Evolutionary conservation across 2,888 invertebrate species (phyloP).

Genomic region (Lissonota sp.): DNA sequence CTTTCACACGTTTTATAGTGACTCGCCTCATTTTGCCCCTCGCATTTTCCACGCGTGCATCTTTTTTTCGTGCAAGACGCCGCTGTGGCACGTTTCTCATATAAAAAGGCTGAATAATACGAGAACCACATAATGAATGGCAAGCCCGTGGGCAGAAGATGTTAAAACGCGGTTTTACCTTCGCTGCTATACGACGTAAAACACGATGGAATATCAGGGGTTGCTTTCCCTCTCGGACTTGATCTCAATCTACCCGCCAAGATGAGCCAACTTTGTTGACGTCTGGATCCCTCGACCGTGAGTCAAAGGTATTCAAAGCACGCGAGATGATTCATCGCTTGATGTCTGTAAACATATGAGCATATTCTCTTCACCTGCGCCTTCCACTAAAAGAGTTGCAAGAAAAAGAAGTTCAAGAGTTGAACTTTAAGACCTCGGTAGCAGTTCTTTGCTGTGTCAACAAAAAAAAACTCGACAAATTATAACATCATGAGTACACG

Average conservation of each 20-base stretch:
- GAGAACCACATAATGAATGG: conserved; percentile 36
- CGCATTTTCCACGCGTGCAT: neutral
- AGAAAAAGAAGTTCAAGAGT: too few relatives aligned
- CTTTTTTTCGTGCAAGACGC: neutral
- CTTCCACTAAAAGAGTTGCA: too few relatives aligned
- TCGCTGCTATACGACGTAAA: conserved; percentile 11
- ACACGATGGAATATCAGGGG: conserved; percentile 23
- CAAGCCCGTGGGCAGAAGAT: conserved; percentile 35
- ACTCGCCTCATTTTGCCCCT: too few relatives aligned
- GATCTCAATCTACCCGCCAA: conserved; percentile 47
- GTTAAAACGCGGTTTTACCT: conserved; percentile 44
- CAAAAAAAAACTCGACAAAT: too few relatives aligned
- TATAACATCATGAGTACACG: too few relatives aligned
- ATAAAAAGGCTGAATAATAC: conserved; percentile 25
- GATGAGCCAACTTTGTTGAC: conserved; percentile 43
- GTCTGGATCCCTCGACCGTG: conserved; percentile 19
- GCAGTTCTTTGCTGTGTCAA: too few relatives aligned
- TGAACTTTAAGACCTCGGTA: too few relatives aligned
- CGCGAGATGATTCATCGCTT: conserved; percentile 41
- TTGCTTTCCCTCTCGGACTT: conserved; percentile 37
- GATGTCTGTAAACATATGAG: neutral
- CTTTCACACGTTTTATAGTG: too few relatives aligned
- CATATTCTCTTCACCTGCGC: too few relatives aligned
- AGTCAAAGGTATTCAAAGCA: conserved; percentile 45
- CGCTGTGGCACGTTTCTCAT: conserved; percentile 4